These are phyloP conservation scores for Agelas oroides DNA, from an alignment of 37 sponge, comb jelly and placozoan genomes.

Conservation along the genomic window DNA sequence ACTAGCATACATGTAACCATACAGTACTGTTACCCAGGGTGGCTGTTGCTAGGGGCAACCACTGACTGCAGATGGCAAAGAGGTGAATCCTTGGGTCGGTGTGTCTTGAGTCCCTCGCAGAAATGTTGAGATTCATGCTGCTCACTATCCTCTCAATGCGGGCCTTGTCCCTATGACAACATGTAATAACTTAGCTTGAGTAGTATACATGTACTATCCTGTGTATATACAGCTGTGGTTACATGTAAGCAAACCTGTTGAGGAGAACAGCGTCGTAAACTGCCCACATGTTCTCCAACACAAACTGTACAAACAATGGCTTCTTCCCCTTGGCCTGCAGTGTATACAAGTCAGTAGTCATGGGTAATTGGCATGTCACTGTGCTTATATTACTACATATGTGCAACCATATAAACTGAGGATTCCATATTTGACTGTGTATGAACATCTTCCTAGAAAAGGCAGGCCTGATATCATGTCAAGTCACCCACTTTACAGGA, in stretches of 20 bases:
- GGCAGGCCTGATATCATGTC: too few relatives aligned
- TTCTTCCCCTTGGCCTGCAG: conserved; percentile 92
- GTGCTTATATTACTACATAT: too few relatives aligned
- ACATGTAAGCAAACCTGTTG: conserved; percentile 12
- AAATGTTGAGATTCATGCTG: conserved; percentile 81
- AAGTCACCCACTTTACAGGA: too few relatives aligned
- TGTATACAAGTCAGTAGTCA: not conserved
- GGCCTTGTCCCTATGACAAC: conserved; percentile 70
- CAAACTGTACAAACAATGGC: conserved; percentile 97
- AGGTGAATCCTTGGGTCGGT: conserved; percentile 77
- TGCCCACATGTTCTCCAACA: conserved; percentile 96
- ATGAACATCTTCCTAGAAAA: too few relatives aligned
- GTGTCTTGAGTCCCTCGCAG: conserved; percentile 79
- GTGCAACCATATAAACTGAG: too few relatives aligned
- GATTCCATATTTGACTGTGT: too few relatives aligned
- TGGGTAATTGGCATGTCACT: too few relatives aligned
- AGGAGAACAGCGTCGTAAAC: conserved; percentile 90
- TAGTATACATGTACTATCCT: too few relatives aligned
- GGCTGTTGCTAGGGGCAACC: conserved; percentile 92
- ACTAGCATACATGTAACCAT: too few relatives aligned
- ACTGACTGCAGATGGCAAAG: conserved; percentile 90
- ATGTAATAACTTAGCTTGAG: too few relatives aligned
- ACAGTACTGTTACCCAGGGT: conserved; percentile 48
- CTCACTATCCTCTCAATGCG: conserved; percentile 89
- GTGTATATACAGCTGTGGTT: too few relatives aligned